A percentile compares a stretch with the other conserved stretches of the same genome.
These are phyloP conservation scores for Kryphioiulus occultus DNA, from an alignment of 2,888 invertebrate genomes.

Conservation along the genomic window DNA sequence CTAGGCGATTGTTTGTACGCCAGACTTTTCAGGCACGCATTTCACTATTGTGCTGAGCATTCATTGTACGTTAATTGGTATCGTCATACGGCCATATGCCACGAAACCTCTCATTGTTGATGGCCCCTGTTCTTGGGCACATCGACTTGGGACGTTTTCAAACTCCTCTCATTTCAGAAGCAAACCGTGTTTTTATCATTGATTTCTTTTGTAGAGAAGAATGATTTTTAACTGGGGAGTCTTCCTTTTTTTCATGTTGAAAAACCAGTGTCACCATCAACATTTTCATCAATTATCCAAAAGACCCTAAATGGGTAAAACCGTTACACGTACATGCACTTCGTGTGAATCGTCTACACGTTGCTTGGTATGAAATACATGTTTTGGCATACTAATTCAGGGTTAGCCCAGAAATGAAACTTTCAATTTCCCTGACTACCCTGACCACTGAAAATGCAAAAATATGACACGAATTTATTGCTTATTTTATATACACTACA, in stretches of 20 bases:
- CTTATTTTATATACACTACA: no score
- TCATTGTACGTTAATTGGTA: conserved; percentile 1
- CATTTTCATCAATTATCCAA: not conserved
- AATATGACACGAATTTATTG: no score
- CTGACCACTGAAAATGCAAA: no score
- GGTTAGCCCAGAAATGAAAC: no score
- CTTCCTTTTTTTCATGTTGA: not conserved
- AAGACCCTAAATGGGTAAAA: no score
- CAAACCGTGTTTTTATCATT: not conserved
- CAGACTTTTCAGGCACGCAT: not conserved
- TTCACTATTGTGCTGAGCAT: not conserved
- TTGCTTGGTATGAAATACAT: no score
- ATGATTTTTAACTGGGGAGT: not conserved
- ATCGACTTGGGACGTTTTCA: not conserved
- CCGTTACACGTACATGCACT: no score
- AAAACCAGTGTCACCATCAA: no score
- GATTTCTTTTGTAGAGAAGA: not conserved
- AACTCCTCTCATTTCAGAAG: not conserved
- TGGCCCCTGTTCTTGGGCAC: not conserved
- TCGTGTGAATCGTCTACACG: no score
- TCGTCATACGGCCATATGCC: not conserved
- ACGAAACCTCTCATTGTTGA: not conserved
- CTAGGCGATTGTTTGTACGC: not conserved
- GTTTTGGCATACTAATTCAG: no score
- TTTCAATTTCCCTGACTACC: no score